A percentile compares a stretch with the other conserved stretches of the same genome.
These are phyloP conservation scores for Aphidius colemani DNA, from an alignment of 2,888 invertebrate species.

Conservation along the genomic window DNA sequence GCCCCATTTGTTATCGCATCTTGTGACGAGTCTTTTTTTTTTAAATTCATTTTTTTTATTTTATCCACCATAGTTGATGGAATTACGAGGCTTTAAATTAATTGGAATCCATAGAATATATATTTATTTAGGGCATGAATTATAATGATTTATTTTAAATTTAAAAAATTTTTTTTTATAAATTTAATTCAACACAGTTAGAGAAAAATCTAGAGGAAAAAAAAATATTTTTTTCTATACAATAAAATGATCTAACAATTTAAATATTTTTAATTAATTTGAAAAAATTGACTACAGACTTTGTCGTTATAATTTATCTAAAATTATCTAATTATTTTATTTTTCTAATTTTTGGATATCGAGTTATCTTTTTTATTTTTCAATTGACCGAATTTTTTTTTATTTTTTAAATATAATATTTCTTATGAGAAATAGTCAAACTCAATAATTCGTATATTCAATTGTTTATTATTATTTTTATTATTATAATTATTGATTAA, in stretches of 20 bases:
- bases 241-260: conserved; percentile 15
- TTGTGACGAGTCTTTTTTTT: conserved; percentile 34
- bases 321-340: conserved; percentile 5
- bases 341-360: conserved; percentile 29
- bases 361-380: conserved; percentile 22
- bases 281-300: conserved; percentile 17
- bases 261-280: conserved; percentile 6
- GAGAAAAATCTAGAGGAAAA: conserved; percentile 2
- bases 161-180: conserved; percentile 1
- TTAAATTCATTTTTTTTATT: conserved; percentile 24
- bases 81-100: conserved; percentile 19
- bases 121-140: conserved; percentile 5
- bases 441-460: conserved; percentile 27
- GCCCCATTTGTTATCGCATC: conserved; percentile 48
- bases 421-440: background rate
- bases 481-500: conserved; percentile 14
- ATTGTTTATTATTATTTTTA: conserved; percentile 17
- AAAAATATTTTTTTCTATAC: conserved; percentile 4
- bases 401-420: conserved; percentile 1
- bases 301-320: background rate
- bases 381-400: conserved; percentile 34
- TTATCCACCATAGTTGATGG: background rate
- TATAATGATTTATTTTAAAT: background rate
- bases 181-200: conserved; percentile 5
- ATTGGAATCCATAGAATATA: conserved; percentile 12